These are phyloP conservation scores for Charina bottae DNA, from an alignment of 2,113 vertebrate species.

Conservation along the genomic window DNA sequence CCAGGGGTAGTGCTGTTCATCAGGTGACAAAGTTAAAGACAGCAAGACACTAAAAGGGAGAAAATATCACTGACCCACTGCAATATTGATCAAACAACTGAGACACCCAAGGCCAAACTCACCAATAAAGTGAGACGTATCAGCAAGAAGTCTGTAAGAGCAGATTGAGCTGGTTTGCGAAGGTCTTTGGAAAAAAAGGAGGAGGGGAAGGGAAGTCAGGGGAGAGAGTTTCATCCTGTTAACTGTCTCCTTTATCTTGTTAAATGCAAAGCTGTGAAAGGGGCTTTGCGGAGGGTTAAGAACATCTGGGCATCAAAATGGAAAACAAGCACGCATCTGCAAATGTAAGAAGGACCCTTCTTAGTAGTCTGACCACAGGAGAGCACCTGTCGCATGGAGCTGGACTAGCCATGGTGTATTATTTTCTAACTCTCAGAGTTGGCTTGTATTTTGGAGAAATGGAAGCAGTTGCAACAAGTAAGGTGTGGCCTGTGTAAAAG, in stretches of 20 bases:
- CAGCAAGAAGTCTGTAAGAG: conserved; percentile 75
- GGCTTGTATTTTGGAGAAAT: neutral
- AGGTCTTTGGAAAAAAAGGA: conserved; percentile 75
- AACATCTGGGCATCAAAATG: neutral
- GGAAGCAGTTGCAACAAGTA: neutral
- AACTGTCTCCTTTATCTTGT: conserved; percentile 75
- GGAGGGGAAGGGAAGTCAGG: conserved; percentile 53
- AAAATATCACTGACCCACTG: conserved; percentile 92
- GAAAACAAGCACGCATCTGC: neutral
- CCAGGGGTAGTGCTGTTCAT: conserved; percentile 93
- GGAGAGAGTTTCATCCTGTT: conserved; percentile 73
- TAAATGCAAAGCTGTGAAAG: conserved; percentile 49
- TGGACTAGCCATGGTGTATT: too few relatives aligned
- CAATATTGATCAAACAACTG: conserved; percentile 96
- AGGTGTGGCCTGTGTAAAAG: neutral
- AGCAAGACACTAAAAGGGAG: conserved; percentile 89
- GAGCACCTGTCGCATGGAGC: neutral
- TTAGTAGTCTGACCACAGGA: neutral
- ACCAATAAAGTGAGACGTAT: conserved; percentile 99
- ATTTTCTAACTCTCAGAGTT: too few relatives aligned
- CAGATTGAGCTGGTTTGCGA: conserved; percentile 71
- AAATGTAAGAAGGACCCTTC: neutral
- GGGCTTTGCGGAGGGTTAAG: neutral
- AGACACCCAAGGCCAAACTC: conserved; percentile 95
- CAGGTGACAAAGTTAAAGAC: conserved; percentile 94